These are phyloP conservation scores for Siderastrea radians DNA, from an alignment of 92 coral and sea anemone genomes.

Conservation along the genomic window DNA sequence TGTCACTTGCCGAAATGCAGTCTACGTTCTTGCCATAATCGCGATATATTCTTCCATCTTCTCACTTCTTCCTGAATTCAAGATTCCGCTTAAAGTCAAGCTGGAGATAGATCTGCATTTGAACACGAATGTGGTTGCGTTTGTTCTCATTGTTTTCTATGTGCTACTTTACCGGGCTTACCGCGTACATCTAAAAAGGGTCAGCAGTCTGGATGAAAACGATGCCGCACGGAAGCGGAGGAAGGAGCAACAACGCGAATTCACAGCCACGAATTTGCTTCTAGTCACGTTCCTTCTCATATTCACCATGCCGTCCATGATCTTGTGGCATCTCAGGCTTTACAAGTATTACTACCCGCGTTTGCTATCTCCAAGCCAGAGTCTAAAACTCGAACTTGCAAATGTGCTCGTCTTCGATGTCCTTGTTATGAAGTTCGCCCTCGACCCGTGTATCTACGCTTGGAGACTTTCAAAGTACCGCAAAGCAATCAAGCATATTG, in stretches of 20 bases:
- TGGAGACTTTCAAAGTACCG: slow-evolving; percentile 69
- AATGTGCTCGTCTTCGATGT: slow-evolving; percentile 11
- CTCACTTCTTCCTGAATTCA: slow-evolving; percentile 36
- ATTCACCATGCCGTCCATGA: slow-evolving; percentile 46
- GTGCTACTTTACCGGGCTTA: slow-evolving; percentile 47
- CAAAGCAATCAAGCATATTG: slow-evolving; percentile 48
- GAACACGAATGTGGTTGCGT: slow-evolving; percentile 41
- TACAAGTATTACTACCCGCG: slow-evolving; percentile 30
- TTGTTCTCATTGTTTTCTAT: slow-evolving; percentile 37
- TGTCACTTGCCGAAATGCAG: slow-evolving; percentile 17
- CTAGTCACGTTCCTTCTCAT: slow-evolving; percentile 66
- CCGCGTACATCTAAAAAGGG: slow-evolving; percentile 44
- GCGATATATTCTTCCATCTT: slow-evolving; percentile 45
- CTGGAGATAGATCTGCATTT: slow-evolving; percentile 48
- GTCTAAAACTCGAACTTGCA: slow-evolving; percentile 17
- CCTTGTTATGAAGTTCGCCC: slow-evolving; percentile 57
- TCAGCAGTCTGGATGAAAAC: slow-evolving; percentile 37
- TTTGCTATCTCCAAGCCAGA: neutral
- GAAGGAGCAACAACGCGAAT: slow-evolving; percentile 37
- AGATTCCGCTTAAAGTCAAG: slow-evolving; percentile 17
- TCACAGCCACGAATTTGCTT: slow-evolving; percentile 56
- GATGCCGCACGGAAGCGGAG: slow-evolving; percentile 33
- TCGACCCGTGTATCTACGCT: slow-evolving; percentile 71
- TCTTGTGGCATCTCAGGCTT: slow-evolving; percentile 43
- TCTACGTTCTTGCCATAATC: slow-evolving; percentile 19